Evolutionary conservation across 2,888 invertebrate species (phyloP), one percentile per base, ranked within the genome.

Genomic region (Diarsia dahlii): DNA sequence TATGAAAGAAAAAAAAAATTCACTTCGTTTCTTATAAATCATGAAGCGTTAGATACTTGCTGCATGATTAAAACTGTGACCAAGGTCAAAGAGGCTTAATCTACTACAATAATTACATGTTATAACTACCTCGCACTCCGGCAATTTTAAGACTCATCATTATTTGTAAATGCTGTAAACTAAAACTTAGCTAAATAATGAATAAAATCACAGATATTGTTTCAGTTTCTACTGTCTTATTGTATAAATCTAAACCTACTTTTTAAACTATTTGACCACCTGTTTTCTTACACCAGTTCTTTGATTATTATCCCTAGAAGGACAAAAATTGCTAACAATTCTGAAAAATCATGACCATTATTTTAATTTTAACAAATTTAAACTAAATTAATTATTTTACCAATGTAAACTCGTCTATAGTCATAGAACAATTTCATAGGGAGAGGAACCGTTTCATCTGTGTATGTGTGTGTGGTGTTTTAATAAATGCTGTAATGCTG

Each of bases 71-170:
- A 39, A 64, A n/a, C 63, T 79, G 48, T 20, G 20, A 46, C 75
- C 70, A 84, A 80, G 84, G 82, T 76, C 50, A 56, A 45, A 56
- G 15, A 63, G 39, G 2, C 20, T 15, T n/a, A 28, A 12, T 54
- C 13, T n/a, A 74, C 13, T n/a, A 66, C 15, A 64, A n/a, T 2
- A 58, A 5, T 2, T 34, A 68, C 23, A 15, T n/a, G 23, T n/a
- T 6, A 0, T n/a, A 58, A 15, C 1, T 50, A 34, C n/a, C 34
- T 58, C 66, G 28, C 46, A 50, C 62, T n/a, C 34, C 60, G 48
- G 76, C 12, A 71, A 56, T 69, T 56, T 28, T 45, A 20, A 66
- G n/a, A 60, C 60, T 58, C 39, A 64, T 58, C 39, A 64, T 68
- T 72, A 81, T 28, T 64, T 48, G 15, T 28, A 62, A 69, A 56